Percentiles rank a stretch among this genome's conserved stretches.
Conservation (phyloP, 2,888 invertebrate genomes). For the Drosophila tanythrix region DNA sequence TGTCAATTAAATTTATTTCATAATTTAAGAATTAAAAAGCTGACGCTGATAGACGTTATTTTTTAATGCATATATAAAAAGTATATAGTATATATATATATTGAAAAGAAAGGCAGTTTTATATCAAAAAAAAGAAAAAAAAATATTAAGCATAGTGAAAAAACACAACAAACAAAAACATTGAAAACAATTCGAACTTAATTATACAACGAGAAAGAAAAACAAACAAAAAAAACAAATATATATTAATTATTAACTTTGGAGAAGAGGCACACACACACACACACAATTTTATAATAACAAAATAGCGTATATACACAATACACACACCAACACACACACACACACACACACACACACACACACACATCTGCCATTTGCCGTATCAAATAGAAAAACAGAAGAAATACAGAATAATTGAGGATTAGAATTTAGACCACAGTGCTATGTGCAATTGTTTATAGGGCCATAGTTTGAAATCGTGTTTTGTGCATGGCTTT, state of each 20-base stretch:
- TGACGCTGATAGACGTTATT: slow-evolving; percentile 74
- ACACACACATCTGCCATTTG: slow-evolving; percentile 53
- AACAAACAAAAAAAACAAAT: slow-evolving; percentile 24
- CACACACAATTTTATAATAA: slow-evolving; percentile 52
- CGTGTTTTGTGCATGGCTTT: slow-evolving; percentile 77
- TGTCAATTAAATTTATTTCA: slow-evolving; percentile 79
- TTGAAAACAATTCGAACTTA: slow-evolving; percentile 83
- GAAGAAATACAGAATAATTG: slow-evolving; percentile 42
- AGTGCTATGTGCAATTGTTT: slow-evolving; percentile 78
- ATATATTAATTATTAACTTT: slow-evolving; percentile 61
- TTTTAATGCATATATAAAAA: slow-evolving; percentile 73
- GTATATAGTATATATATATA: slow-evolving; percentile 59
- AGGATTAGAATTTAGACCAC: slow-evolving; percentile 76
- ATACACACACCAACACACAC: slow-evolving; percentile 18
- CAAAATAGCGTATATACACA: slow-evolving; percentile 44
- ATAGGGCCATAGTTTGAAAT: slow-evolving; percentile 77
- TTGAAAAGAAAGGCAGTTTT: slow-evolving; percentile 68
- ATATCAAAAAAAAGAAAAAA: slow-evolving; percentile 59
- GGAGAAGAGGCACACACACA: slow-evolving; percentile 45
- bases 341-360: slow-evolving; percentile 6
- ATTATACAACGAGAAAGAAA: slow-evolving; percentile 82
- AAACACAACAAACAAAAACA: slow-evolving; percentile 66
- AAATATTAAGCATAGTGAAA: slow-evolving; percentile 60
- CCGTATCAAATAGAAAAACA: slow-evolving; percentile 52
- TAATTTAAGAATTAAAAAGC: slow-evolving; percentile 73